Conservation (phyloP, 2,888 invertebrate genomes). For the Perithous albicinctus region DNA sequence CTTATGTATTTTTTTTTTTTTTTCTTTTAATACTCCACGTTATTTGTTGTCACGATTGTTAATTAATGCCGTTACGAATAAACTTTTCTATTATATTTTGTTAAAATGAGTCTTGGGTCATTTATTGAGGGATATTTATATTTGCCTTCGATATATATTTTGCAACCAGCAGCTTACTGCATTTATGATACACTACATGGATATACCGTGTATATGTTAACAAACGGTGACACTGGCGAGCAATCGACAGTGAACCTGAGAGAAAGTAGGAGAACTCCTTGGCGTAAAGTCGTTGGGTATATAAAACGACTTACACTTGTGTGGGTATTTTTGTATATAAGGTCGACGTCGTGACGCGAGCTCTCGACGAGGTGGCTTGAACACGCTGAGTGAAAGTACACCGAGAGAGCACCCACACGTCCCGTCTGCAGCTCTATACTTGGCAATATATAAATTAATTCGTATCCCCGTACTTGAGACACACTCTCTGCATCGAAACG, state of each 20-base stretch:
- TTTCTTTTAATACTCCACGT: constrained; percentile 71
- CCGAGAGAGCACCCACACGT: constrained; percentile 54
- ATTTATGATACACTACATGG: background rate
- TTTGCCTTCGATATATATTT: too few relatives aligned
- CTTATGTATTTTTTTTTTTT: constrained; percentile 59
- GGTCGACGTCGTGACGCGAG: constrained; percentile 46
- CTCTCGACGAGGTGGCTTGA: constrained; percentile 24
- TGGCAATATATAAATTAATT: constrained; percentile 60
- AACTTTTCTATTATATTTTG: constrained; percentile 72
- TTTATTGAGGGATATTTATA: background rate
- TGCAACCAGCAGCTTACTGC: too few relatives aligned
- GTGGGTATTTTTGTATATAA: constrained; percentile 37
- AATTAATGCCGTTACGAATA: constrained; percentile 82
- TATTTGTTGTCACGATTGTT: constrained; percentile 81
- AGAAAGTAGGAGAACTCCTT: constrained; percentile 68
- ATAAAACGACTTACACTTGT: background rate
- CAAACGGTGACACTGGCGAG: constrained; percentile 35
- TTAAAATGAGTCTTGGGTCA: constrained; percentile 16
- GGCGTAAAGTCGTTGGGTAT: constrained; percentile 42
- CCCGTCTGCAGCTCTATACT: constrained; percentile 24
- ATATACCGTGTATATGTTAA: background rate
- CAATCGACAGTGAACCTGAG: constrained; percentile 67
- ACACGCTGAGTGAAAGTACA: constrained; percentile 61
- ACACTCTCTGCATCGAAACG: too few relatives aligned
- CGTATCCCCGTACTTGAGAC: constrained; percentile 34